Evolutionary conservation across 2,888 invertebrate genomes (phyloP), one percentile per base, ranked within the genome.

Genomic region (Chromoteleia sp.): DNA sequence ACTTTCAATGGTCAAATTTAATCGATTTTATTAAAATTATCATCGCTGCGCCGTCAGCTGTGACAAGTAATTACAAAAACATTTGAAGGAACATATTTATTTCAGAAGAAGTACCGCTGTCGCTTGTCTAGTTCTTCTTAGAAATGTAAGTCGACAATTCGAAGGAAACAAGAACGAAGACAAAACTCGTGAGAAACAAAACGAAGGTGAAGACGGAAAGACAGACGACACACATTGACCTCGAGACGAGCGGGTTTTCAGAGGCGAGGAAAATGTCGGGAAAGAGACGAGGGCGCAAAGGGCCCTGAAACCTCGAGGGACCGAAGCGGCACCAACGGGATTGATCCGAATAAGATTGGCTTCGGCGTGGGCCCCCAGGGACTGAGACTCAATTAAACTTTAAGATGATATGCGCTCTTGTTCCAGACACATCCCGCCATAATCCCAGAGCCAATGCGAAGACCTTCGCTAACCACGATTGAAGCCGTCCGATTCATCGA

Each of bases 311-410:
- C 71, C 85, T 76, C 83, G 21, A 73, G 82, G 80, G 71, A 67
- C 45, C 41, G 71, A 52, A 56, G 56, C 86, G 52, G 54, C 82
- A 85, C 78, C 88, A 56, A 56, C 81, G 86, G 87, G 87, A 84
- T 86, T 86, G 87, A 86, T 86, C 86, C 87, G 86, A 87, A 86
- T 86, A 88, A 88, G 89, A 90, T 90, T 90, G 89, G 88, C 88
- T 90, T 84, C 92, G 91, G 91, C 92, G 91, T 90, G 89, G 89
- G 92, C 91, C 93, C 92, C 92, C 87, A 90, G 92, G 92, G 93
- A 93, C 92, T 92, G 91, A 93, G 93, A 94, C 94, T 94, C 94
- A 94, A 94, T 95, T 94, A 94, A 94, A 94, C 94, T 94, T 94
- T 93, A 94, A 93, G 94, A 94, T 93, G 93, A 93, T 93, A 94